Conservation (phyloP, 35 echinoderm and acorn worm genomes). For the Hemicentrotus pulcherrimus region DNA sequence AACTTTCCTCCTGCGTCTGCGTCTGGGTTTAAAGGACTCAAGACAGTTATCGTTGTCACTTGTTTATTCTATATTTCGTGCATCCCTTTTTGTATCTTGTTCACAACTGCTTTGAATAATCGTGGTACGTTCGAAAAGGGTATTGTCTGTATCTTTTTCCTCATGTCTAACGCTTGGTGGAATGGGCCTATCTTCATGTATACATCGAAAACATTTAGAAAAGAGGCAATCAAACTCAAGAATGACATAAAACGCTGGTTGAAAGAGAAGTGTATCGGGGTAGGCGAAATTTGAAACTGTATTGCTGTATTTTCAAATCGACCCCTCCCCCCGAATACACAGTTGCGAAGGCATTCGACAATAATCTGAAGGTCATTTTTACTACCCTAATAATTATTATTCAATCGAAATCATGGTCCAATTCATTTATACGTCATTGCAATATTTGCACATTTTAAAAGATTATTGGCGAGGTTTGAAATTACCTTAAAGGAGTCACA, state of each 20-base stretch:
- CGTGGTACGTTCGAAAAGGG: neutral
- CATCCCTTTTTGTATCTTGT: neutral
- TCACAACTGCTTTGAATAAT: neutral
- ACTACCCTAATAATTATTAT: no score
- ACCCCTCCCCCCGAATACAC: no score
- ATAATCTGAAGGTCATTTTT: no score
- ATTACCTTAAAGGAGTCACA: no score
- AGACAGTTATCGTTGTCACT: constrained; percentile 19
- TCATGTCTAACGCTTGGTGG: constrained; percentile 18
- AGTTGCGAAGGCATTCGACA: no score
- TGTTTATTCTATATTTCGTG: constrained; percentile 12
- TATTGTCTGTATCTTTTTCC: neutral
- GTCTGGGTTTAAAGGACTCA: constrained; percentile 11
- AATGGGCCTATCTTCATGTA: neutral
- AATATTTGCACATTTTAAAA: no score
- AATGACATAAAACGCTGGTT: neutral
- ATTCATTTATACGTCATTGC: no score
- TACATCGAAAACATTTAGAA: neutral
- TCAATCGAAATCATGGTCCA: no score
- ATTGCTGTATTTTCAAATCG: no score
- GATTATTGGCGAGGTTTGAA: no score
- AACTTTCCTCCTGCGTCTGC: neutral
- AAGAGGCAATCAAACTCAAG: neutral
- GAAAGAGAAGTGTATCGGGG: neutral
- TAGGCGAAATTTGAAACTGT: neutral